phyloP scores from a whole-genome alignment of 1,140 invertebrate genomes.

The Latrodectus geometricus region DNA sequence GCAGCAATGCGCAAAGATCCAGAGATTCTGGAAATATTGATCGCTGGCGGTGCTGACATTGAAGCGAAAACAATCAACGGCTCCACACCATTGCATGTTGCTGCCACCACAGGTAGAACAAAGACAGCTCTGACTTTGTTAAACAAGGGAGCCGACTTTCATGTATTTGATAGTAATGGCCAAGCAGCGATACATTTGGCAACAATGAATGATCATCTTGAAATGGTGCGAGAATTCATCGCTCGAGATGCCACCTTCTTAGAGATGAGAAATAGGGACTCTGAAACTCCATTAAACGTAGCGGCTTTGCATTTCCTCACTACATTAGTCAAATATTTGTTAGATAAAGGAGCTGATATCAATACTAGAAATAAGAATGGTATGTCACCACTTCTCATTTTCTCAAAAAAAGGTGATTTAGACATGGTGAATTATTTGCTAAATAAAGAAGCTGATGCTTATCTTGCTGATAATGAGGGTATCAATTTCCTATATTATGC shows the following conservation, averaged over 20 bases:
- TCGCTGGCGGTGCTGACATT: not conserved
- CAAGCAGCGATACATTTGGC: not conserved
- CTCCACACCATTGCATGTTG: constrained; percentile 89
- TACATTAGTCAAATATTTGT: not conserved
- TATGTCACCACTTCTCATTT: not conserved
- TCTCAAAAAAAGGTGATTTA: not conserved
- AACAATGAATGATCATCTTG: too few species aligned
- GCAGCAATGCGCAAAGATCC: not conserved
- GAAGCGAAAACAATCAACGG: constrained; percentile 76
- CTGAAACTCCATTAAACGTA: not conserved
- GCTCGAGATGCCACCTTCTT: not conserved
- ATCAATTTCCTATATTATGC: too few species aligned
- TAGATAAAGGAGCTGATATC: not conserved
- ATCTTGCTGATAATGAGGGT: too few species aligned
- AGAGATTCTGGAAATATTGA: not conserved
- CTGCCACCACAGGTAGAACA: constrained; percentile 87
- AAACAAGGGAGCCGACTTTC: constrained; percentile 85
- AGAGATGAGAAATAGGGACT: not conserved
- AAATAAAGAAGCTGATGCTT: too few species aligned
- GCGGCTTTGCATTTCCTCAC: not conserved
- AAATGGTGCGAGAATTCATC: too few species aligned
- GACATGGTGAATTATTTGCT: not conserved
- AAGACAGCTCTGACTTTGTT: constrained; percentile 85
- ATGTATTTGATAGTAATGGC: not conserved
- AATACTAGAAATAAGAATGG: not conserved